phyloP scores from a whole-genome alignment of 2,113 vertebrate genomes.

The Percina caprodes region DNA sequence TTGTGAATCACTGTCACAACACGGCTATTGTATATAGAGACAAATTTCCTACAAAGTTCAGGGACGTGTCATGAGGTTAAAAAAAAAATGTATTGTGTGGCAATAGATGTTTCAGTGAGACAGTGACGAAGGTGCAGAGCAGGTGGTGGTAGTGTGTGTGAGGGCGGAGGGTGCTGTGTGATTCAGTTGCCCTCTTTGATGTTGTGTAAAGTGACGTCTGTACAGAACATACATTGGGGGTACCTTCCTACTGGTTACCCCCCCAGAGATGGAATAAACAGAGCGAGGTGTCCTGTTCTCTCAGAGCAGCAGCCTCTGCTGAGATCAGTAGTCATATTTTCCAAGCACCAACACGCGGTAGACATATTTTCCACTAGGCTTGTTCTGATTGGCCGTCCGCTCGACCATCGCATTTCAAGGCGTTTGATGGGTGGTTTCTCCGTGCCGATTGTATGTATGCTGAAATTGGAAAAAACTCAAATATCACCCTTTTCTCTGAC shows the following conservation, averaged over 20 bases:
- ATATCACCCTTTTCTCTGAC: no score
- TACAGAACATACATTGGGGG: constrained; percentile 63
- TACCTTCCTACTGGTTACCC: constrained; percentile 65
- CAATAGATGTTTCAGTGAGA: constrained; percentile 32
- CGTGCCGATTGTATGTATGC: not conserved
- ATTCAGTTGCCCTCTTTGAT: constrained; percentile 70
- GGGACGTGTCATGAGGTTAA: constrained; percentile 68
- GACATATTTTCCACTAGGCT: constrained; percentile 49
- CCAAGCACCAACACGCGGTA: constrained; percentile 36
- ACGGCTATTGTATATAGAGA: constrained; percentile 71
- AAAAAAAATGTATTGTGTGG: constrained; percentile 9
- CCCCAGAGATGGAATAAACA: constrained; percentile 49
- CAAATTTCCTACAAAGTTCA: constrained; percentile 69
- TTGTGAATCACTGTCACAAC: constrained; percentile 74
- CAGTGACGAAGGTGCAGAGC: constrained; percentile 38
- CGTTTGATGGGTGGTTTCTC: no score
- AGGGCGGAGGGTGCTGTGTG: constrained; percentile 22
- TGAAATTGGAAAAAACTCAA: no score
- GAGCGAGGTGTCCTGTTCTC: constrained; percentile 64
- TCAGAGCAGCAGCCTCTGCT: constrained; percentile 53
- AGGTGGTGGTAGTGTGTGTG: constrained; percentile 22
- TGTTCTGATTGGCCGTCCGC: not conserved
- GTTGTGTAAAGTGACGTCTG: constrained; percentile 65
- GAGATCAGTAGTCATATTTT: constrained; percentile 61
- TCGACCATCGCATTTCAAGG: no score